Conservation (phyloP, 2,888 invertebrate genomes). For the Osmoderma eremita region DNA sequence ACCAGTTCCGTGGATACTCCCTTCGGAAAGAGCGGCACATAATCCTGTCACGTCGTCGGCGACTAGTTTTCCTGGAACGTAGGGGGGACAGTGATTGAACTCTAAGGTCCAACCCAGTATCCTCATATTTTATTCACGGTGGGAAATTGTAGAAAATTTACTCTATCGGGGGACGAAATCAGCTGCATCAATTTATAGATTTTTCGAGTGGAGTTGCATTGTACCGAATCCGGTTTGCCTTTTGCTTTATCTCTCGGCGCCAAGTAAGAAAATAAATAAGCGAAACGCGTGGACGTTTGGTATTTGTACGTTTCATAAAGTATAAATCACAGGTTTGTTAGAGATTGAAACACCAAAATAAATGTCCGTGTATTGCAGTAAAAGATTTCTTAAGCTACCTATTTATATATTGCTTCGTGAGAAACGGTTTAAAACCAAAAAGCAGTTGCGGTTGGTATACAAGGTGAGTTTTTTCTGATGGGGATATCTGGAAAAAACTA, state of each 20-base stretch:
- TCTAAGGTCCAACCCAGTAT: slow-evolving; percentile 56
- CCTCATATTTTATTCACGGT: slow-evolving; percentile 60
- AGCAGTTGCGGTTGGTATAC: too few species aligned
- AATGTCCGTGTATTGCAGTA: too few species aligned
- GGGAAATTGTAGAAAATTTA: slow-evolving; percentile 58
- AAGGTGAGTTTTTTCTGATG: too few species aligned
- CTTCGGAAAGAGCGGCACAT: slow-evolving; percentile 47
- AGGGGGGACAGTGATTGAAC: slow-evolving; percentile 60
- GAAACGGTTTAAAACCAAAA: too few species aligned
- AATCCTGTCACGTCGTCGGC: slow-evolving; percentile 52
- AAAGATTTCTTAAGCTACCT: too few species aligned
- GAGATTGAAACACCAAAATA: too few species aligned
- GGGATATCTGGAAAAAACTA: too few species aligned
- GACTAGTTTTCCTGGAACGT: slow-evolving; percentile 49
- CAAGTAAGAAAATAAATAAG: background rate
- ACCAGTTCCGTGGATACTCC: slow-evolving; percentile 40
- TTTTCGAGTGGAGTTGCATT: slow-evolving; percentile 38
- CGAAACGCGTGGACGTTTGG: too few species aligned
- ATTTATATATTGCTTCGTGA: too few species aligned
- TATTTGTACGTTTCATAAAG: too few species aligned
- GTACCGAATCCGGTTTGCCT: slow-evolving; percentile 2
- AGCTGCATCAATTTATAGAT: slow-evolving; percentile 57
- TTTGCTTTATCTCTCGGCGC: background rate
- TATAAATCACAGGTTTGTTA: too few species aligned
- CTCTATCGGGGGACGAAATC: slow-evolving; percentile 53